Base-by-base conservation (phyloP, 2,113 vertebrate genomes). In the Mola mola region DNA sequence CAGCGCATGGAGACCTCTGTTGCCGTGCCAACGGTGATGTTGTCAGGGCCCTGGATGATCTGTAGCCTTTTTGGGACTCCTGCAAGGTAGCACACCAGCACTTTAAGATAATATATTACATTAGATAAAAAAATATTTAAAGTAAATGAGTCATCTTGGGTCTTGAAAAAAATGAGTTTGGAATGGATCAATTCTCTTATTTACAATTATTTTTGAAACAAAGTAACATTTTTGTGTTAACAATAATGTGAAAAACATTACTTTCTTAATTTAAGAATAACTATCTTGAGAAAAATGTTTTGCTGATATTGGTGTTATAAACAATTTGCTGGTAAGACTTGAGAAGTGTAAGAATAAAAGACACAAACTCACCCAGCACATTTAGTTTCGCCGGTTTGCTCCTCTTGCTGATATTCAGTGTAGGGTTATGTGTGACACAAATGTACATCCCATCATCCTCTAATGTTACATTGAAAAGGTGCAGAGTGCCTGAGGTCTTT, bases 401-500 rank as follows among this genome's bases (percentile, higher is more conserved):
- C 38, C 38, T 66, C 58, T 62, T 86, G 48, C 69, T 88, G 70
- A 83, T 73, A 50, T 90, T 89, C 22, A 92, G 76, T 37, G 73
- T 72, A 75, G 71, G 24, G 75, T 90, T 93, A 59, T 67, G 71
- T 9, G 91, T 90, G 28, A 92, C 66, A 52, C 92, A 93, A n/a
- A 77, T 29, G 10, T 93, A 93, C 1, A 46, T 38, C 28, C 92
- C 92, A 41, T 85, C 86, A 10, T 93, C 91, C 29, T 85, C 79
- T 55, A 89, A 64, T 10, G 88, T 90, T 29, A 87, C 53, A 6
- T 90, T 89, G 61, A 68, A 46, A 26, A 93, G 61, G 72, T 85
- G 87, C 24, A 93, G 74, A 0, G 90, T 91, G 36, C 88, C 84
- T 28, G 92, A 90, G 1, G 84, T 92, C 73, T 93, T 93, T 73